Evolutionary conservation across 2,797 vertebrate species (phyloP).

Genomic region (Iguana delicatissima): DNA sequence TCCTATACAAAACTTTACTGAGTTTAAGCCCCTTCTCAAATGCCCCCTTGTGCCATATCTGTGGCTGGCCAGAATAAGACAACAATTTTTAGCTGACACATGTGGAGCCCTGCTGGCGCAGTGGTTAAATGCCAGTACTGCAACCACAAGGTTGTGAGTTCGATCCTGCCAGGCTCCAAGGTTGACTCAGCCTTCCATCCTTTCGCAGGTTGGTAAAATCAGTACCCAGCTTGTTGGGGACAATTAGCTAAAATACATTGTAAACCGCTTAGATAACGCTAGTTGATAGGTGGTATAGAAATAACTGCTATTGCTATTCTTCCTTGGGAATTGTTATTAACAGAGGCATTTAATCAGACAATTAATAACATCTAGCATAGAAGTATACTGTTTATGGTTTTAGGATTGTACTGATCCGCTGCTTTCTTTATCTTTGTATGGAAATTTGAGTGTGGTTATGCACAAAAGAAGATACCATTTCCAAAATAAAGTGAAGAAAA

Average conservation of each 20-base stretch:
- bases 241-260: too few species aligned
- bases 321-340: background rate
- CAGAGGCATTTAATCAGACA: too few species aligned
- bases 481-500: background rate
- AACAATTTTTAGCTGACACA: background rate
- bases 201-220: too few species aligned
- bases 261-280: too few species aligned
- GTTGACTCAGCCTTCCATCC: too few species aligned
- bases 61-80: background rate
- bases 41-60: background rate
- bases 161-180: too few species aligned
- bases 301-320: too few species aligned
- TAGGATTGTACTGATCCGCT: background rate
- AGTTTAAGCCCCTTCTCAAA: background rate
- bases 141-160: too few species aligned
- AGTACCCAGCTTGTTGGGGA: too few species aligned
- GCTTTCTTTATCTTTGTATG: background rate
- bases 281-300: too few species aligned
- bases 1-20: background rate
- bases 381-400: background rate
- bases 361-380: background rate
- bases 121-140: too few species aligned
- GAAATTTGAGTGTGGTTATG: background rate
- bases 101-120: too few species aligned
- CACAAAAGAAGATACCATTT: background rate